Percentiles rank a stretch among this genome's conserved stretches.
These are phyloP conservation scores for Polydrusus pterygomalis DNA, from an alignment of 2,888 invertebrate genomes.

Conservation along the genomic window DNA sequence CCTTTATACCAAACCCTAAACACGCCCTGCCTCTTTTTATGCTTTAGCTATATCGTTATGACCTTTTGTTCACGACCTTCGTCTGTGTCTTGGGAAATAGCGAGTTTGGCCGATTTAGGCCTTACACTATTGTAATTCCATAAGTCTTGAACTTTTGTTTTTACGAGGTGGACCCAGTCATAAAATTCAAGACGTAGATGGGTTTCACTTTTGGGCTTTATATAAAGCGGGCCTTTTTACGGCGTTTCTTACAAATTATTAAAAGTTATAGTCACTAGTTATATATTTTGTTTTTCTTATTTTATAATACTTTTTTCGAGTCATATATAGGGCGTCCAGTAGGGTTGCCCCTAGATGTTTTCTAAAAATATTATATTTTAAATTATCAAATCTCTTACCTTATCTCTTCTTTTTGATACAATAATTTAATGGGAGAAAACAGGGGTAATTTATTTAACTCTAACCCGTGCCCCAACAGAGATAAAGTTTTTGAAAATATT, in stretches of 20 bases:
- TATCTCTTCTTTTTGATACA: too few relatives aligned
- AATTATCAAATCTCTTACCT: too few relatives aligned
- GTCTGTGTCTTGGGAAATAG: constrained; percentile 37
- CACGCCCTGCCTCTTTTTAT: constrained; percentile 9
- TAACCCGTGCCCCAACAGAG: too few relatives aligned
- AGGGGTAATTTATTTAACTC: too few relatives aligned
- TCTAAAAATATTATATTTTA: too few relatives aligned
- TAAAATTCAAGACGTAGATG: constrained; percentile 39
- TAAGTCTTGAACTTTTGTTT: constrained; percentile 48
- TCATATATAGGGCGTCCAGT: too few relatives aligned
- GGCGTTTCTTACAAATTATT: constrained; percentile 10
- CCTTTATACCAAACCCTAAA: constrained; percentile 1
- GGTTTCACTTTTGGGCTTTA: constrained; percentile 33
- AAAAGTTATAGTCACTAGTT: background rate
- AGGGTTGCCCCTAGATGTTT: too few relatives aligned
- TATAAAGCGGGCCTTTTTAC: constrained; percentile 2
- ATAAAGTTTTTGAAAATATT: too few relatives aligned
- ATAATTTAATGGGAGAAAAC: too few relatives aligned
- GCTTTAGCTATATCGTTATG: constrained; percentile 18
- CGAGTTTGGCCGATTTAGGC: constrained; percentile 2
- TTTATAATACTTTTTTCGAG: background rate
- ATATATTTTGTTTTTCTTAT: background rate
- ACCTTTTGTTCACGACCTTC: constrained; percentile 27
- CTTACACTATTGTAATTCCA: constrained; percentile 41
- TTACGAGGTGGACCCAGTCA: constrained; percentile 48